phyloP scores from a whole-genome alignment of 1,140 invertebrate species.

The Drosophila busckii region DNA sequence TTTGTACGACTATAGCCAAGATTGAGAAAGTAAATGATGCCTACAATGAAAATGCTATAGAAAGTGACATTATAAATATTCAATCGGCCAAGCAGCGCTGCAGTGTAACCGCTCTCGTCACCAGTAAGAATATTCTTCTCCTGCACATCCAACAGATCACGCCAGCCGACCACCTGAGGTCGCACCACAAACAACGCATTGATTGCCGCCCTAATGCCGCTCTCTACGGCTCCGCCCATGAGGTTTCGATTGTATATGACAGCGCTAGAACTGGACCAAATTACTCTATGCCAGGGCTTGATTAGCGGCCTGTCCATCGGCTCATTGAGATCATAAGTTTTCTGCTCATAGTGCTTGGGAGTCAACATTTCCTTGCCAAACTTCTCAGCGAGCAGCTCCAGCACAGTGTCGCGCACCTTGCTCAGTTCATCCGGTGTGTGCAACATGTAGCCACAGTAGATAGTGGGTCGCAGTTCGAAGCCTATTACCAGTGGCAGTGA shows the following conservation, averaged over 20 bases:
- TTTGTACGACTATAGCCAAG: conserved; percentile 13
- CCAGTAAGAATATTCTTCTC: conserved; percentile 3
- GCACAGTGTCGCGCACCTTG: conserved; percentile 14
- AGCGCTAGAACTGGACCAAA: conserved; percentile 65
- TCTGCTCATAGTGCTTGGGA: conserved; percentile 27
- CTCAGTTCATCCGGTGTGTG: conserved; percentile 31
- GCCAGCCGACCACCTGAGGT: conserved; percentile 64
- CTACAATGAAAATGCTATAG: conserved; percentile 46
- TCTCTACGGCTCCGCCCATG: conserved; percentile 69
- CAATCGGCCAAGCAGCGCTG: conserved; percentile 39
- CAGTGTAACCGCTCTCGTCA: background rate
- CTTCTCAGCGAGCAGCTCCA: conserved; percentile 27
- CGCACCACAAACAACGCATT: conserved; percentile 57
- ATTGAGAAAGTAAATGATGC: conserved; percentile 46
- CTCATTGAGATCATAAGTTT: conserved; percentile 33
- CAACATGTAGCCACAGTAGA: conserved; percentile 44
- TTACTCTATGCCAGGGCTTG: conserved; percentile 56
- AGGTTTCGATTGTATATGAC: conserved; percentile 59
- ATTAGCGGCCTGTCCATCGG: conserved; percentile 27
- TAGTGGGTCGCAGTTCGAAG: conserved; percentile 10
- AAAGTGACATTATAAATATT: conserved; percentile 66
- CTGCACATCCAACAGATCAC: conserved; percentile 47
- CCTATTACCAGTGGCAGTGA: conserved; percentile 47
- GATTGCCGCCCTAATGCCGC: conserved; percentile 64
- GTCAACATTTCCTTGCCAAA: conserved; percentile 56